phyloP scores from a whole-genome alignment of 1,140 invertebrate genomes.

The Penaeus japonicus region DNA sequence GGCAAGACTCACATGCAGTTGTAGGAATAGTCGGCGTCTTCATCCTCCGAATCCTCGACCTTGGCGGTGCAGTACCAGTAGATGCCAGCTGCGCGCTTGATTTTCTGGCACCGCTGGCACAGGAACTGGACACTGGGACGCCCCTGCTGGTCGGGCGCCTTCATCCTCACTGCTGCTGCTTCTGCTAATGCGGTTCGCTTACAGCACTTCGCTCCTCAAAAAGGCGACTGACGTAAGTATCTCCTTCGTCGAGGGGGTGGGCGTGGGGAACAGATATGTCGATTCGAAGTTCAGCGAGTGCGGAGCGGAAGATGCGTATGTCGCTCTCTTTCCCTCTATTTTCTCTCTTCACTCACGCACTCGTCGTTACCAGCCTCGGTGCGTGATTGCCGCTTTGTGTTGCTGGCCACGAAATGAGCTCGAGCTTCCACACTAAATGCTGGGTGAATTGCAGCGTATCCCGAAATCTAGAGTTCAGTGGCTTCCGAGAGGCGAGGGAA shows the following conservation, averaged over 20 bases:
- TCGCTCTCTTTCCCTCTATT: background rate
- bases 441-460: too few species aligned
- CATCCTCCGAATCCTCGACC: constrained; percentile 3
- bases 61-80: constrained; percentile 41
- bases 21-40: constrained; percentile 1
- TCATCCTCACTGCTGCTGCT: background rate
- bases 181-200: background rate
- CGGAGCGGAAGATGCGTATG: background rate
- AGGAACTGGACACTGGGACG: constrained; percentile 25
- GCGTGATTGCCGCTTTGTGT: too few species aligned
- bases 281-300: background rate
- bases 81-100: constrained; percentile 21
- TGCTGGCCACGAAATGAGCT: too few species aligned
- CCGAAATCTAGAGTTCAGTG: too few species aligned
- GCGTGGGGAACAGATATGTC: background rate
- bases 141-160: background rate
- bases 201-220: background rate
- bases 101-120: constrained; percentile 36
- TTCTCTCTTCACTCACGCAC: too few species aligned
- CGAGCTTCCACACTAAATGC: too few species aligned
- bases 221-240: background rate
- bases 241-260: background rate
- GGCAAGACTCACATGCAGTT: constrained; percentile 27
- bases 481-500: too few species aligned
- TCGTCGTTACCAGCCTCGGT: too few species aligned